A percentile compares a stretch with the other conserved stretches of the same genome.
phyloP scores from a whole-genome alignment of 2,888 invertebrate genomes.

The Tetranychus truncatus region DNA sequence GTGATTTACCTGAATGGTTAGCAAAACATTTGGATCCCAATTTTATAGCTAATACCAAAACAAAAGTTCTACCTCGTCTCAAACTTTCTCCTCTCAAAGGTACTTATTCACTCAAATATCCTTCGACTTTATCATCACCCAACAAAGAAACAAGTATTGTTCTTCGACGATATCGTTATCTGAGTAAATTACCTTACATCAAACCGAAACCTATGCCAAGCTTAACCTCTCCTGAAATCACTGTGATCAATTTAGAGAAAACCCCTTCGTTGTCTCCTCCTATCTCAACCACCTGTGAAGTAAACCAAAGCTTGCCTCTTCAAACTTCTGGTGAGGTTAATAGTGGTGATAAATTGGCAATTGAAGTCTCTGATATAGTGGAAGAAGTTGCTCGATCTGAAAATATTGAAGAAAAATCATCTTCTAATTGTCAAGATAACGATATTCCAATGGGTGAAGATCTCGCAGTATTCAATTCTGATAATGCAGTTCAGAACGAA shows the following conservation, averaged over 20 bases:
- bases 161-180: slow-evolving; percentile 12
- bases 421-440: not conserved
- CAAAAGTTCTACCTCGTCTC: not conserved
- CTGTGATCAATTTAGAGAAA: not conserved
- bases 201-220: slow-evolving; percentile 2
- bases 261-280: not conserved
- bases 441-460: not conserved
- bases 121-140: slow-evolving; percentile 2
- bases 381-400: not conserved
- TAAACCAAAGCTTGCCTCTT: no score
- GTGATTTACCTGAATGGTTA: not conserved
- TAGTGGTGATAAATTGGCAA: not conserved
- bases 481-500: slow-evolving; percentile 2
- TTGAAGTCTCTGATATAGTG: slow-evolving; percentile 5
- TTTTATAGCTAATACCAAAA: not conserved
- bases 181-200: slow-evolving; percentile 10
- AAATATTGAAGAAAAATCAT: slow-evolving; percentile 6
- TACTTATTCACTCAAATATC: not conserved
- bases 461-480: not conserved
- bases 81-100: not conserved
- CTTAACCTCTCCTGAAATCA: not conserved
- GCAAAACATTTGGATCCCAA: not conserved
- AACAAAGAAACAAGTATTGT: slow-evolving; percentile 11
- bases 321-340: not conserved
- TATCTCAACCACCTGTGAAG: no score